Evolutionary conservation across 2,888 invertebrate genomes (phyloP).

Genomic region (Dorcus hopei): DNA sequence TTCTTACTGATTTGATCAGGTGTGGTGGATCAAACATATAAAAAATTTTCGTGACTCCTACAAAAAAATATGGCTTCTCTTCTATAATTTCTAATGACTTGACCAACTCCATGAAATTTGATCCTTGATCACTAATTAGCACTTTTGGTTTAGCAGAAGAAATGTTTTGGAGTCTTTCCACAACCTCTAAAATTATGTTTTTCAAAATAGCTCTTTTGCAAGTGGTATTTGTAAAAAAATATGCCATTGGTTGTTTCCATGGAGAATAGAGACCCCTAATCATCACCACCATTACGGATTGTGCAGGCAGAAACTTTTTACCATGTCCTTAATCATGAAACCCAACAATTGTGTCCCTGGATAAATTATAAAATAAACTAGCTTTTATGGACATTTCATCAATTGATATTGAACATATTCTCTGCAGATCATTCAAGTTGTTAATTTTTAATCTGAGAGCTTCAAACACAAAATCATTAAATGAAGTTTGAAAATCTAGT

Average conservation of each 20-base stretch:
- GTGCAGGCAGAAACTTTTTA: conserved; percentile 7
- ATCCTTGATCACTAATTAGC: background rate
- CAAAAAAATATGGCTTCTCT: too few relatives aligned
- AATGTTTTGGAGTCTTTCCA: too few relatives aligned
- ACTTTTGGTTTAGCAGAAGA: too few relatives aligned
- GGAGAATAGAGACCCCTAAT: conserved; percentile 11
- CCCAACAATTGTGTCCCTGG: conserved; percentile 18
- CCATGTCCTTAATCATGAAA: conserved; percentile 10
- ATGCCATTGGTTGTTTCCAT: conserved; percentile 20
- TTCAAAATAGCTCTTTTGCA: conserved; percentile 2
- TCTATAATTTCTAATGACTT: conserved; percentile 15
- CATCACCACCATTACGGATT: conserved; percentile 10
- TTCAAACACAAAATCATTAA: conserved; percentile 19
- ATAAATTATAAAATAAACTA: conserved; percentile 16
- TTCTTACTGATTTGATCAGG: conserved; percentile 22
- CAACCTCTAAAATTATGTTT: conserved; percentile 5
- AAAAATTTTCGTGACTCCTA: too few relatives aligned
- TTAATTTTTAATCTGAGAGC: too few relatives aligned
- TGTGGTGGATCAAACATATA: too few relatives aligned
- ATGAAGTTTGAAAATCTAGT: too few relatives aligned
- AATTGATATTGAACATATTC: background rate
- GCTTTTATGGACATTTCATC: conserved; percentile 18
- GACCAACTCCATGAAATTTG: background rate
- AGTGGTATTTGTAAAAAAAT: conserved; percentile 7
- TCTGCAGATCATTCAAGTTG: too few relatives aligned